These are phyloP conservation scores for Camarhynchus parvulus DNA, from an alignment of 2,113 vertebrate species.

Conservation along the genomic window DNA sequence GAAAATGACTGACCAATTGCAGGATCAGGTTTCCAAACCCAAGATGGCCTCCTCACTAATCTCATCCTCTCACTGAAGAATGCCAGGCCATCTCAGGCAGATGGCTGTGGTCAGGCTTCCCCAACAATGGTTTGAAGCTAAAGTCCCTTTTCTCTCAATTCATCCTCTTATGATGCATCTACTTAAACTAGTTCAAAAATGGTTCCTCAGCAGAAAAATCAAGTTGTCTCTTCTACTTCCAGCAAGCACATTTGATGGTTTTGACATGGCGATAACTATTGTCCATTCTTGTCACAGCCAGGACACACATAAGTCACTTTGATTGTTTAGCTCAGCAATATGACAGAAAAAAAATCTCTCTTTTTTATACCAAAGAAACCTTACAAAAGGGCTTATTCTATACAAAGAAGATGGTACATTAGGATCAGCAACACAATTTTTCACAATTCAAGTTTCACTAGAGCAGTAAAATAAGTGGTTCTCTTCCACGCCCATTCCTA, in stretches of 20 bases:
- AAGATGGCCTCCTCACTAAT: not conserved
- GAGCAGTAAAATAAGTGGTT: not conserved
- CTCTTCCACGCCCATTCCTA: not conserved
- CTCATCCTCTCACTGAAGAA: not conserved
- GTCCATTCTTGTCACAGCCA: not conserved
- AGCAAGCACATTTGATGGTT: not conserved
- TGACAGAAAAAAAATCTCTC: not conserved
- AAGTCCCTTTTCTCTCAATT: not conserved
- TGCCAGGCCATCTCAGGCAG: not conserved
- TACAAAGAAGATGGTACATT: not conserved
- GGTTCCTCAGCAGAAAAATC: not conserved
- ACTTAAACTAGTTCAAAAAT: constrained; percentile 5
- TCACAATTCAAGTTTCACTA: not conserved
- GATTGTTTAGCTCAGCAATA: constrained; percentile 16
- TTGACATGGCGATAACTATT: constrained; percentile 2
- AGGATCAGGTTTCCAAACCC: not conserved
- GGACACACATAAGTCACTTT: not conserved
- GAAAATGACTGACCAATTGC: not conserved
- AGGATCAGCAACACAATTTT: not conserved
- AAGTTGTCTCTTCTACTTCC: constrained; percentile 8
- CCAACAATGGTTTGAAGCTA: not conserved
- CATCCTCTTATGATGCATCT: not conserved
- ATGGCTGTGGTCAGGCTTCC: not conserved
- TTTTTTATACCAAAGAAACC: not conserved
- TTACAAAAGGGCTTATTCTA: not conserved